These are phyloP conservation scores for Eremobia ochroleuca DNA, from an alignment of 2,888 invertebrate species.

Conservation along the genomic window DNA sequence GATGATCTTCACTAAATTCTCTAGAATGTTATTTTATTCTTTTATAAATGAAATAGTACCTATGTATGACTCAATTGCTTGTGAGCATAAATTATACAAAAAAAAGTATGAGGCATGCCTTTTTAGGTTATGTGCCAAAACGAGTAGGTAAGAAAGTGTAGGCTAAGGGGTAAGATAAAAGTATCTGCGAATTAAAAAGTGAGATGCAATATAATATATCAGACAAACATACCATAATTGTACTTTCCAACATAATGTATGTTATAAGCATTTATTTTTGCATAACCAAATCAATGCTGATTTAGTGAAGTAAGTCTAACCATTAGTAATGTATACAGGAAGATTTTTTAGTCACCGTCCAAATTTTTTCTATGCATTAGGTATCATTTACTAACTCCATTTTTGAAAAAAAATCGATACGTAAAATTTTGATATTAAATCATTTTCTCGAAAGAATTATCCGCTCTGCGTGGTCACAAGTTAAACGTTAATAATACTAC, in stretches of 20 bases:
- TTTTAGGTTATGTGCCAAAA: neutral
- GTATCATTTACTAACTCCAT: too few relatives aligned
- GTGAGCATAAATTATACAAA: neutral
- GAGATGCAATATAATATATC: neutral
- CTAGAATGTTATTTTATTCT: neutral
- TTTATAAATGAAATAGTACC: neutral
- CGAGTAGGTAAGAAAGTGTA: neutral
- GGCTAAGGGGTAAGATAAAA: neutral
- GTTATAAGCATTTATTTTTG: neutral
- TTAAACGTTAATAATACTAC: too few relatives aligned
- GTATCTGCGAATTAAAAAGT: neutral
- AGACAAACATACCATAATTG: neutral
- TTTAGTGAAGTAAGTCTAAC: constrained; percentile 14
- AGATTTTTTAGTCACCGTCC: too few relatives aligned
- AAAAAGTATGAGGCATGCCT: neutral
- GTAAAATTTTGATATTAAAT: too few relatives aligned
- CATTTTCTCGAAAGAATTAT: too few relatives aligned
- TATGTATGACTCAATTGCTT: neutral
- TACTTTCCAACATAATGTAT: neutral
- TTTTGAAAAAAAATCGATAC: too few relatives aligned
- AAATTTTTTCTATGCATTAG: too few relatives aligned
- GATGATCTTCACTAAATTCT: neutral
- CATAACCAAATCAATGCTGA: neutral
- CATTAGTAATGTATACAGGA: too few relatives aligned
- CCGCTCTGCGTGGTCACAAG: too few relatives aligned